phyloP scores from a whole-genome alignment of 2,797 vertebrate species.

The Steatocranus sp. region DNA sequence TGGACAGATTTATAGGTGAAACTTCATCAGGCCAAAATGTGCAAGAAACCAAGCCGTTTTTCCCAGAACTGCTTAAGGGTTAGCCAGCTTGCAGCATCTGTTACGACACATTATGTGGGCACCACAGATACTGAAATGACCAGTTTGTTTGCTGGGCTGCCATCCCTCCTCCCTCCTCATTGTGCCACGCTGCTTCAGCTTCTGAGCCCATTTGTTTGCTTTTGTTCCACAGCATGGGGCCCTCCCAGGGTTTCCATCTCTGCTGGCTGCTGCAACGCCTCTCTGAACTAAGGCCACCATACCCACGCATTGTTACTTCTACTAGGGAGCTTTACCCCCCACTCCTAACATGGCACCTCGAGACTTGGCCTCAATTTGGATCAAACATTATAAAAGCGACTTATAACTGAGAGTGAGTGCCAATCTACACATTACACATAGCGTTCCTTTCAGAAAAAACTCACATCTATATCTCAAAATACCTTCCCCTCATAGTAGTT shows the following conservation, averaged over 20 bases:
- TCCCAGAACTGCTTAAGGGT: background rate
- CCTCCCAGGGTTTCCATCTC: conserved; percentile 54
- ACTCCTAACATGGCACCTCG: conserved; percentile 3
- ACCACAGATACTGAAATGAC: conserved; percentile 22
- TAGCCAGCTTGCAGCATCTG: background rate
- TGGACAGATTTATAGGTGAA: background rate
- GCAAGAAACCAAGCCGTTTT: background rate
- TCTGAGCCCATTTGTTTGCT: conserved; percentile 64
- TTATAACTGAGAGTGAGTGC: conserved; percentile 15
- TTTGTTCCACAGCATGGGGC: conserved; percentile 68
- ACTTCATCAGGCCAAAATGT: background rate
- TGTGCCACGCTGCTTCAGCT: conserved; percentile 50
- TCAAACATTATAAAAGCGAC: background rate
- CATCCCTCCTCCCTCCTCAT: conserved; percentile 32
- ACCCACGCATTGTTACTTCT: conserved; percentile 29
- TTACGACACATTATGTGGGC: conserved; percentile 22
- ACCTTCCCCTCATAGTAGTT: conserved; percentile 28
- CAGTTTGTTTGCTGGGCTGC: conserved; percentile 28
- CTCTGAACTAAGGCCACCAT: conserved; percentile 38
- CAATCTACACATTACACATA: conserved; percentile 23
- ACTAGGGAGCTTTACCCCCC: background rate
- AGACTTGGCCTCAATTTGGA: conserved; percentile 23
- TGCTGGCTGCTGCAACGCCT: conserved; percentile 33
- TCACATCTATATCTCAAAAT: conserved; percentile 30
- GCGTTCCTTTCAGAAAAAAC: conserved; percentile 44